Evolutionary conservation across 2,888 invertebrate species (phyloP).

Genomic region (Nomada flava): DNA sequence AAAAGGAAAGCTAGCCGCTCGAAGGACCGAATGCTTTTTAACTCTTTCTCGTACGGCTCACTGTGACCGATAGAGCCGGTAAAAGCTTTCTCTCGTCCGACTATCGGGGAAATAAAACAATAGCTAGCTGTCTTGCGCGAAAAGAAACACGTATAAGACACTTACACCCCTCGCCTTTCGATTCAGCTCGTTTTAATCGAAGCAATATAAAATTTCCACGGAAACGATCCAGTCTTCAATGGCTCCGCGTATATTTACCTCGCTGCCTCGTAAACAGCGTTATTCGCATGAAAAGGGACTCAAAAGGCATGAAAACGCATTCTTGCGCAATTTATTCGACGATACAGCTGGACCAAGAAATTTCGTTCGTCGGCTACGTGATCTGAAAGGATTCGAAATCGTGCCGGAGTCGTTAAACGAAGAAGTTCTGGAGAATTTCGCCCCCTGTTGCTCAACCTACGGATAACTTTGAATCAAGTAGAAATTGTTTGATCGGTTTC

Average conservation of each 20-base stretch:
- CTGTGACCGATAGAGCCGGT: too few relatives aligned
- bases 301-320: not conserved
- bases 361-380: not conserved
- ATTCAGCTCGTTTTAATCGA: slow-evolving; percentile 20
- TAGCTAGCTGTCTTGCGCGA: not conserved
- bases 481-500: not conserved
- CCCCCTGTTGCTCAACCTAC: not conserved
- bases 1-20: not conserved
- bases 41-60: not conserved
- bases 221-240: slow-evolving; percentile 18
- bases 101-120: not conserved
- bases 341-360: not conserved
- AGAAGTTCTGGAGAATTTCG: not conserved
- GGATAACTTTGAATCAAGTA: not conserved
- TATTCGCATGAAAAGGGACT: slow-evolving; percentile 7
- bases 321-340: slow-evolving; percentile 25
- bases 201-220: slow-evolving; percentile 16
- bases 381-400: not conserved
- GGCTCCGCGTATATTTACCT: not conserved
- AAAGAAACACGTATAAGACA: slow-evolving; percentile 8
- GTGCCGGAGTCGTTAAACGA: not conserved
- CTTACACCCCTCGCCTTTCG: not conserved
- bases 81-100: not conserved
- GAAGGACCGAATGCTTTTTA: not conserved
- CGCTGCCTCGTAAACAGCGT: slow-evolving; percentile 27